Evolutionary conservation across 2,113 vertebrate species (phyloP), one percentile per base, ranked within the genome.

Genomic region (Perca schrenkii): DNA sequence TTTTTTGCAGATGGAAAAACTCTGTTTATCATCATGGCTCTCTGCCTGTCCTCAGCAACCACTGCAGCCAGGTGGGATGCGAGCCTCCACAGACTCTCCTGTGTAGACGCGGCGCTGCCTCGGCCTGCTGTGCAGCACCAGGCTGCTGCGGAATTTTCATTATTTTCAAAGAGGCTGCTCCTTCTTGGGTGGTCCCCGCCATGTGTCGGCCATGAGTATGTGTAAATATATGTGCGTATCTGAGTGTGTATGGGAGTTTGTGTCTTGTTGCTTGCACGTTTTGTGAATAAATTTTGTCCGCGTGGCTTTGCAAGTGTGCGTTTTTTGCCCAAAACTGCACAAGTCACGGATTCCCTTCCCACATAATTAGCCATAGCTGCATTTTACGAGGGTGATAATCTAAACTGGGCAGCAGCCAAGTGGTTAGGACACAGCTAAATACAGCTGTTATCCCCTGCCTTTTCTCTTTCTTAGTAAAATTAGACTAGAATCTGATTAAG

Each of bases 181-280:
- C 89, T 79, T 85, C 90, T 91, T 94, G 91, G 91, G 93, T 93
- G 93, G 93, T 94, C 93, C 87, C 53, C 71, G 14, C 88, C 93
- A 90, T 89, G 89, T 89, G 90, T 87, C 6, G n/a, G 77, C 77
- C 80, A 67, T 56, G 53, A 73, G 80, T 73, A 68, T 73, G 85
- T 63, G 88, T 87, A 89, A 89, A 91, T 92, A 91, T 92, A 87
- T 78, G 81, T 85, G 84, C 58, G 67, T 66, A 46, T 90, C 46
- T 76, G 77, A 68, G 83, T 56, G 76, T 80, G 83, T 72, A 52
- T 54, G 71, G 62, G 80, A 69, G 73, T 78, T 54, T 86, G 79
- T 22, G 57, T 65, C 53, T 82, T 82, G 82, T 71, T 80, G 77
- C 77, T 78, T 78, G 69, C 80, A 74, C 70, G 61, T 83, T 91